Conservation (phyloP, 2,797 vertebrate genomes). For the Bradypodion pumilum region DNA sequence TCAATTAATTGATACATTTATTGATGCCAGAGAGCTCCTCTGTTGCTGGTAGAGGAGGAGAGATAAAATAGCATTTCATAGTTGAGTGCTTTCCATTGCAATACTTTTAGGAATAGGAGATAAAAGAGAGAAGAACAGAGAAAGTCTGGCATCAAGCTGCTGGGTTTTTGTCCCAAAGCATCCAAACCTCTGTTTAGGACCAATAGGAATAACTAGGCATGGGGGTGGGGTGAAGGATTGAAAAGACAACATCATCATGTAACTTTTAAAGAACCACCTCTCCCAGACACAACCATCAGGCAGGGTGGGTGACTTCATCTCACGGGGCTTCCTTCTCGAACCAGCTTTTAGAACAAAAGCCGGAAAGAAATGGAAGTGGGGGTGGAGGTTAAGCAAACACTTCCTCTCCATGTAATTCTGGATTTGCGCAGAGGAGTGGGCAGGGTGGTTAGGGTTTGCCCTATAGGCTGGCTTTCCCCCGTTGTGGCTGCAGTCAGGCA, state of each 20-base stretch:
- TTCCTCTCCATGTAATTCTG: slow-evolving; percentile 15
- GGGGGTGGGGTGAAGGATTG: neutral
- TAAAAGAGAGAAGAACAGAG: neutral
- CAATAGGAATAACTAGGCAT: neutral
- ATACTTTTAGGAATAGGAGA: neutral
- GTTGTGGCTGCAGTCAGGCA: neutral
- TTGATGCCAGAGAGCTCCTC: too few species aligned
- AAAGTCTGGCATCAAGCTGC: neutral
- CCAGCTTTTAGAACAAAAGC: slow-evolving; percentile 64
- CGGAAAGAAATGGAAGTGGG: slow-evolving; percentile 51
- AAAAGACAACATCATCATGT: neutral
- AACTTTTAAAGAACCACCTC: neutral
- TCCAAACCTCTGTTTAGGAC: neutral
- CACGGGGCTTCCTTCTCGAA: neutral
- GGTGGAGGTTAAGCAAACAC: slow-evolving; percentile 57
- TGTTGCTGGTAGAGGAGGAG: too few species aligned
- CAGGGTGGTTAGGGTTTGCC: slow-evolving; percentile 49
- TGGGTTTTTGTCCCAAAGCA: too few species aligned
- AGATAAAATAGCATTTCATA: neutral
- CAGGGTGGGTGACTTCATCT: slow-evolving; percentile 15
- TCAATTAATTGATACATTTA: too few species aligned
- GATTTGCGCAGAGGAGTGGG: neutral
- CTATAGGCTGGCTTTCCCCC: neutral
- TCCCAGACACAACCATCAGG: neutral
- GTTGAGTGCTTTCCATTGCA: neutral